A percentile compares a stretch with the other conserved stretches of the same genome.
Evolutionary conservation across 2,113 vertebrate species (phyloP).

Genomic region (Indicator maculatus): DNA sequence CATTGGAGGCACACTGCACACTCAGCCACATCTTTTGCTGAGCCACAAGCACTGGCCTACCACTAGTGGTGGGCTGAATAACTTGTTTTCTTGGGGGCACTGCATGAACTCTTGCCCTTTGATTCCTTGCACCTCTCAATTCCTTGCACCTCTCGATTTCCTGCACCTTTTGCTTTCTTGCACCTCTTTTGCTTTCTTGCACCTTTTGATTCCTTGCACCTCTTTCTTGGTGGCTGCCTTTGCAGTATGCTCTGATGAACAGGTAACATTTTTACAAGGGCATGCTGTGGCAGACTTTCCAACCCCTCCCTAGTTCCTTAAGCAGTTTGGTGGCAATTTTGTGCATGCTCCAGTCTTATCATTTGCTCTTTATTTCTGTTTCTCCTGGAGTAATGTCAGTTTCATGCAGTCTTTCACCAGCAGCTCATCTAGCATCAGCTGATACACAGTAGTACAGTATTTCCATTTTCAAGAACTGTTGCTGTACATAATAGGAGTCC

Average conservation of each 20-base stretch:
- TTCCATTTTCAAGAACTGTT: slow-evolving; percentile 32
- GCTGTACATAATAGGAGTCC: neutral
- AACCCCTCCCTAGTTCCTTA: neutral
- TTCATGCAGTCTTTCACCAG: neutral
- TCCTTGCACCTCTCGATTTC: neutral
- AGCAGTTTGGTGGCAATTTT: neutral
- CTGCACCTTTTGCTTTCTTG: neutral
- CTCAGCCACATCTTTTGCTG: neutral
- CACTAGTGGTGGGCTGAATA: neutral
- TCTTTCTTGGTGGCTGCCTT: neutral
- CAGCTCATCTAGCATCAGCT: neutral
- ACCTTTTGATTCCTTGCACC: neutral
- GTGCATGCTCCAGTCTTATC: neutral
- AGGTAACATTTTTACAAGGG: neutral
- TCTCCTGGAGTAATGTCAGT: neutral
- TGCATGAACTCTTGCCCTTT: neutral
- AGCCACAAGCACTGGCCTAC: neutral
- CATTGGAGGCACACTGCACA: neutral
- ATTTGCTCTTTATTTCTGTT: neutral
- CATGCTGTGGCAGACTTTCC: neutral
- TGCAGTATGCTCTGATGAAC: neutral
- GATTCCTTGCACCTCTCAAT: neutral
- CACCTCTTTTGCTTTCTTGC: neutral
- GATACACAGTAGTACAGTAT: neutral
- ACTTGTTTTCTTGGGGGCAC: neutral